These are phyloP conservation scores for Fragum fragum DNA, from an alignment of 2,888 invertebrate genomes.

Conservation along the genomic window DNA sequence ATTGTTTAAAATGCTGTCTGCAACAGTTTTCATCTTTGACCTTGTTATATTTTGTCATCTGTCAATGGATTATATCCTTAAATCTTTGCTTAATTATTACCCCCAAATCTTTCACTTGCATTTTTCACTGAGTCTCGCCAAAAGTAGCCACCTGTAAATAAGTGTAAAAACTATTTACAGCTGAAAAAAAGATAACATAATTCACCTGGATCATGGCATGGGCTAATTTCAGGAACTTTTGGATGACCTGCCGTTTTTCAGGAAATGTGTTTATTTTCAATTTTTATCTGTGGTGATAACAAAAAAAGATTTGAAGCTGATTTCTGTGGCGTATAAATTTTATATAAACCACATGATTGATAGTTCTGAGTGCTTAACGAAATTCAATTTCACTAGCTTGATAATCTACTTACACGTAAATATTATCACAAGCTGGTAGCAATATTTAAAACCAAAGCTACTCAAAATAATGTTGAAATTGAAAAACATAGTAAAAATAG, in stretches of 20 bases:
- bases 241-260: conserved; percentile 21
- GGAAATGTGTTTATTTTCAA: conserved; percentile 41
- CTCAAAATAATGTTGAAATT: too few relatives aligned
- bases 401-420: neutral
- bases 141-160: too few relatives aligned
- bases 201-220: neutral
- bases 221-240: neutral
- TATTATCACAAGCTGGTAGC: conserved; percentile 2
- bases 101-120: too few relatives aligned
- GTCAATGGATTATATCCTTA: too few relatives aligned
- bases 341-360: conserved; percentile 22
- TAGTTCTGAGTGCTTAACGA: neutral
- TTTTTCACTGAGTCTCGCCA: too few relatives aligned
- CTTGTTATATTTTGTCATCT: too few relatives aligned
- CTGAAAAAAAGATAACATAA: neutral
- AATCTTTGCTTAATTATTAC: too few relatives aligned
- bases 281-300: conserved; percentile 37
- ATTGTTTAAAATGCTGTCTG: too few relatives aligned
- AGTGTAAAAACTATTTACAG: too few relatives aligned
- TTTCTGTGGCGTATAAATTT: conserved; percentile 2
- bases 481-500: too few relatives aligned
- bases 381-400: conserved; percentile 14
- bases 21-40: too few relatives aligned
- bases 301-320: conserved; percentile 16
- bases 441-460: neutral